Percentiles rank a stretch among this genome's conserved stretches.
phyloP scores from a whole-genome alignment of 2,113 vertebrate genomes.

The Psittacara wagleri region DNA sequence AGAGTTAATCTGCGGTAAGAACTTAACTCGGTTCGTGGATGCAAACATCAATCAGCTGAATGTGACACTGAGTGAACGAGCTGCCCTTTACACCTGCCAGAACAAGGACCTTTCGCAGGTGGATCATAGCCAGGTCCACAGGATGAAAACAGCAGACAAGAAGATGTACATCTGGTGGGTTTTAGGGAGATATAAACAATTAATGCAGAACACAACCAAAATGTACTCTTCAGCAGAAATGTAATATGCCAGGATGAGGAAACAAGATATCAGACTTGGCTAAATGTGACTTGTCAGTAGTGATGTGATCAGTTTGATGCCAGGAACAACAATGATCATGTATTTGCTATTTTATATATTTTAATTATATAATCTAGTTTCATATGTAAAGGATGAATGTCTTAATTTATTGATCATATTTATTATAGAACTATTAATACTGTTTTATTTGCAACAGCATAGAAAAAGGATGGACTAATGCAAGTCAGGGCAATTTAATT shows the following conservation, averaged over 20 bases:
- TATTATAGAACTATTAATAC: conserved; percentile 43
- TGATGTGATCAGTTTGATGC: not conserved
- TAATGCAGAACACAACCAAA: not conserved
- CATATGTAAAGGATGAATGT: not conserved
- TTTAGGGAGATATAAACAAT: not conserved
- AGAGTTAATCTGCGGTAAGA: accelerated
- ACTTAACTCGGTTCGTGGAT: accelerated
- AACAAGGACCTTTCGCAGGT: accelerated
- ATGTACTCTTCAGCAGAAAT: not conserved
- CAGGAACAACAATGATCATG: not conserved
- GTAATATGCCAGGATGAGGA: accelerated
- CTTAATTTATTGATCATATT: conserved; percentile 19
- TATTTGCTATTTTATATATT: not conserved
- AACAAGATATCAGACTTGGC: not conserved
- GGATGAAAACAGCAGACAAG: accelerated
- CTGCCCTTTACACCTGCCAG: not conserved
- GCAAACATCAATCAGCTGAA: not conserved
- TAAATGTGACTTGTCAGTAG: not conserved
- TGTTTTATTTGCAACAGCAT: not conserved
- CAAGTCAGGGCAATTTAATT: not conserved
- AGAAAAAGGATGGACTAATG: not conserved
- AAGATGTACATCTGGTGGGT: not conserved
- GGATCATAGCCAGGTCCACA: accelerated
- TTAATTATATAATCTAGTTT: not conserved
- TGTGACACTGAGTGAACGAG: accelerated